Percentiles rank a stretch among this genome's conserved stretches.
phyloP scores from a whole-genome alignment of 2,113 vertebrate species.

The Plectropomus leopardus region DNA sequence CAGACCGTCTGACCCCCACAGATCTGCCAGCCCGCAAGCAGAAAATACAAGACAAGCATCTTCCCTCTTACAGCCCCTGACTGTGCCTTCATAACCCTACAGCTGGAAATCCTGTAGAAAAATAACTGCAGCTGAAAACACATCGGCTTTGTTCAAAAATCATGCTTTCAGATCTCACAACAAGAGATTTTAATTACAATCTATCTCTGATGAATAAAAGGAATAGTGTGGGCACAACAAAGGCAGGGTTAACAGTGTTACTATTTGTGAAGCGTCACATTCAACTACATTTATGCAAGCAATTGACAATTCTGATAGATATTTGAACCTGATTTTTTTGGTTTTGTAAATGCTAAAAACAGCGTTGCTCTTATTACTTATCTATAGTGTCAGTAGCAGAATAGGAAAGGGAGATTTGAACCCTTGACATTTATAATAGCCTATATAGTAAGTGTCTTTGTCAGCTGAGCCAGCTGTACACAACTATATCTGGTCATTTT shows the following conservation, averaged over 20 bases:
- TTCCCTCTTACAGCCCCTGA: constrained; percentile 8
- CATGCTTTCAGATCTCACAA: not conserved
- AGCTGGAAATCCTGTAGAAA: not conserved
- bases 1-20: constrained; percentile 22
- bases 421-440: not conserved
- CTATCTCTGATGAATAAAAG: too few species aligned
- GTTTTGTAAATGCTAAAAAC: not conserved
- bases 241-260: too few species aligned
- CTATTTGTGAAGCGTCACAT: too few species aligned
- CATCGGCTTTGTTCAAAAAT: not conserved
- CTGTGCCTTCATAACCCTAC: not conserved
- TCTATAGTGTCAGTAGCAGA: not conserved
- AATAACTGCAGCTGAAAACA: not conserved
- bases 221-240: not conserved
- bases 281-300: too few species aligned
- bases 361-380: not conserved
- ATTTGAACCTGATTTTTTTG: too few species aligned
- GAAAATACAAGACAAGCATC: constrained; percentile 32
- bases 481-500: constrained; percentile 24
- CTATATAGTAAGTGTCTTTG: not conserved
- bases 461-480: constrained; percentile 1
- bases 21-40: constrained; percentile 34
- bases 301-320: too few species aligned
- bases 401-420: not conserved
- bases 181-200: not conserved